phyloP scores from a whole-genome alignment of 2,113 vertebrate species.

The Macroglossus sobrinus region DNA sequence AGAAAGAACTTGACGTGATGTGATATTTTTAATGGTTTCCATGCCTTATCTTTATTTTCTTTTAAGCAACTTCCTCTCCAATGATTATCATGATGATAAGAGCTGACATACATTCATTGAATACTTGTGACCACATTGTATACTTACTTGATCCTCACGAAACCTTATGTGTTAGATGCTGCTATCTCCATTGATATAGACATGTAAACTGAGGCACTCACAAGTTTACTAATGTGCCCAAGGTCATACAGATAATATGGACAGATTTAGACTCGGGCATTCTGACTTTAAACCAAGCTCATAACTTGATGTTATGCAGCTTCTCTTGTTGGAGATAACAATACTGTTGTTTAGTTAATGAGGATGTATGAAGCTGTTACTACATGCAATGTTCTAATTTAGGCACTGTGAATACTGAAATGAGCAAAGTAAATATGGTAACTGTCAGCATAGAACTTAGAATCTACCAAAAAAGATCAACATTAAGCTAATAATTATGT shows the following conservation, averaged over 20 bases:
- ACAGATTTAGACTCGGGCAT: not conserved
- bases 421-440: not conserved
- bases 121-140: not conserved
- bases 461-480: not conserved
- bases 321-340: not conserved
- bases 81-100: not conserved
- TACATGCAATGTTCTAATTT: not conserved
- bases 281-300: not conserved
- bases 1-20: constrained; percentile 21
- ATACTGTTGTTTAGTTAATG: not conserved
- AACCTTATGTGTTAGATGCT: not conserved
- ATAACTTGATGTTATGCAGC: not conserved
- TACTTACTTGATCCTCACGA: not conserved
- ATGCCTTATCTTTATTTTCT: constrained; percentile 25
- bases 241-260: not conserved
- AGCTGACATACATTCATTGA: not conserved
- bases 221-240: not conserved
- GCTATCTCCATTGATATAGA: not conserved
- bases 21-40: constrained; percentile 34
- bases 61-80: not conserved
- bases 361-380: not conserved
- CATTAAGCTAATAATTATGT: not conserved
- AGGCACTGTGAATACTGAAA: not conserved
- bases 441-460: not conserved
- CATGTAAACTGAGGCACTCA: not conserved